phyloP scores from a whole-genome alignment of 1,140 invertebrate genomes.

The Trichonephila clavata region DNA sequence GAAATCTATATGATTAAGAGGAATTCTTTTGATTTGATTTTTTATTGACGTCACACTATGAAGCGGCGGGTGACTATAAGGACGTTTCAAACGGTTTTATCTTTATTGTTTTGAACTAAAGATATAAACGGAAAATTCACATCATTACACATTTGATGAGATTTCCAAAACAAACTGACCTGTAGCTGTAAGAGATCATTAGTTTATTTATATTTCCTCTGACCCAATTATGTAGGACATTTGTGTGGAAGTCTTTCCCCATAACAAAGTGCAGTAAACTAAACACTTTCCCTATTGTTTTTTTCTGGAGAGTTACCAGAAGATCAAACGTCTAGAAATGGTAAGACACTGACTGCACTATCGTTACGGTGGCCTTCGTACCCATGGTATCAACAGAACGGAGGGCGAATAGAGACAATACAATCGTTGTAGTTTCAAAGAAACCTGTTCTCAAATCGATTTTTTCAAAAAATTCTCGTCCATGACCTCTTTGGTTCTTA shows the following conservation, averaged over 20 bases:
- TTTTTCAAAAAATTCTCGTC: slow-evolving; percentile 8
- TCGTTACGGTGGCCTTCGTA: neutral
- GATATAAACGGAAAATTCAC: no score
- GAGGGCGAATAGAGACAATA: slow-evolving; percentile 26
- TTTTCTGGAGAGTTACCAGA: neutral
- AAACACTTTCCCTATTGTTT: neutral
- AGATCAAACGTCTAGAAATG: neutral
- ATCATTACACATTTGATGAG: no score
- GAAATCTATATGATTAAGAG: no score
- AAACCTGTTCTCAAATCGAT: slow-evolving; percentile 27
- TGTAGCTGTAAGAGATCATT: neutral
- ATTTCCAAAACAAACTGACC: neutral
- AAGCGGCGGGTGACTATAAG: no score
- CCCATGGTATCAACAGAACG: slow-evolving; percentile 10
- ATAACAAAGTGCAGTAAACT: neutral
- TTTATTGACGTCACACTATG: no score
- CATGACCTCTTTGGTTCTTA: slow-evolving; percentile 22
- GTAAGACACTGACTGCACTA: neutral
- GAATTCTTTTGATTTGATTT: no score
- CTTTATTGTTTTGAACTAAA: no score
- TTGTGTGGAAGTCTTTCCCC: neutral
- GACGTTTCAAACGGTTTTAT: no score
- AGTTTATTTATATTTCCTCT: neutral
- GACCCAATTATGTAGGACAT: neutral
- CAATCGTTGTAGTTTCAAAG: neutral